These are phyloP conservation scores for Urocolius indicus DNA, from an alignment of 2,113 vertebrate genomes.

Conservation along the genomic window DNA sequence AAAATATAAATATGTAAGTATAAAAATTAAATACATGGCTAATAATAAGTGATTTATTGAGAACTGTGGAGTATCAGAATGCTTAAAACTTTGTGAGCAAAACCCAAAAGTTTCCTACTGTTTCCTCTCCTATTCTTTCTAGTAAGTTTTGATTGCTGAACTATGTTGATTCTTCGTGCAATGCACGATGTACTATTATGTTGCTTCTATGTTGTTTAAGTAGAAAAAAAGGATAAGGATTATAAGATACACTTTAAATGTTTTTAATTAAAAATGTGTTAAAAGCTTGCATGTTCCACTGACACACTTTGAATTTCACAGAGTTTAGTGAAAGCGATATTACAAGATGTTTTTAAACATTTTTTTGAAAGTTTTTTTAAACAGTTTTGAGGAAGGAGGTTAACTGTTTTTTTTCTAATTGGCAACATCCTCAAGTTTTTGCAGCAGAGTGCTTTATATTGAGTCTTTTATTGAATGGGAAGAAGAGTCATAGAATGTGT, in stretches of 20 bases:
- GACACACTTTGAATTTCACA: not conserved
- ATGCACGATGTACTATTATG: not conserved
- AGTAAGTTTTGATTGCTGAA: not conserved
- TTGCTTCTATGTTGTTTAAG: not conserved
- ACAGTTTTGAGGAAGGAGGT: not conserved
- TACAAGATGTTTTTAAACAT: accelerated
- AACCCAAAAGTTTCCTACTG: not conserved
- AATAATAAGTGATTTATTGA: not conserved
- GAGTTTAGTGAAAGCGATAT: not conserved
- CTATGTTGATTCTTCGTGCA: not conserved
- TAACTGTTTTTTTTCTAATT: not conserved
- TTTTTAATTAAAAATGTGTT: not conserved
- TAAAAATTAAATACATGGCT: not conserved
- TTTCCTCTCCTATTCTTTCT: not conserved
- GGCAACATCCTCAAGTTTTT: not conserved
- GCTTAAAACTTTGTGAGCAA: not conserved
- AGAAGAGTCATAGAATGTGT: not conserved
- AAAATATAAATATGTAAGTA: not conserved
- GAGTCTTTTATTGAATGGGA: not conserved
- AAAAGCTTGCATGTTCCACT: not conserved
- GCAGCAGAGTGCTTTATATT: not conserved
- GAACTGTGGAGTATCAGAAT: not conserved
- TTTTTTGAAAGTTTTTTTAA: not conserved
- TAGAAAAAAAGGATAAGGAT: not conserved
- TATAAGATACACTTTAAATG: not conserved